A percentile compares a stretch with the other conserved stretches of the same genome.
Conservation (phyloP, 2,888 invertebrate species). For the Ernsta delagoae region DNA sequence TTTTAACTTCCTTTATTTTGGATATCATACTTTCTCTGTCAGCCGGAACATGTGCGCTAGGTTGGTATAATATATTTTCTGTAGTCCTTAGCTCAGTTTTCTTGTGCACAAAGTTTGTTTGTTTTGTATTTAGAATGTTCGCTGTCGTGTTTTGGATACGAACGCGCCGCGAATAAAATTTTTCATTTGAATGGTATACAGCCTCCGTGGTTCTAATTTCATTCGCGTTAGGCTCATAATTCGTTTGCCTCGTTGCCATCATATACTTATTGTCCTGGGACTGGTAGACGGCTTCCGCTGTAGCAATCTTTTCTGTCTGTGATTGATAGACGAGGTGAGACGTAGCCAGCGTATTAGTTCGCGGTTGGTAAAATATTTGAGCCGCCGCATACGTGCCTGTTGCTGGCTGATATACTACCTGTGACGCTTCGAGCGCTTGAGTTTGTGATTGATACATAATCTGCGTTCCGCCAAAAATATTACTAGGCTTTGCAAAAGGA, state of each 20-base stretch:
- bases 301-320: constrained; percentile 11
- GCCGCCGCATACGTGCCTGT: background rate
- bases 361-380: constrained; percentile 14
- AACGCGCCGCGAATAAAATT: no score
- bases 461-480: background rate
- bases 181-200: background rate
- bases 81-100: no score
- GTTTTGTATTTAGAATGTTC: background rate
- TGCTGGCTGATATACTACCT: constrained; percentile 8
- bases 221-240: background rate
- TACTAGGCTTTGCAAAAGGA: background rate
- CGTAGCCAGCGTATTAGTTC: constrained; percentile 6
- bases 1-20: no score
- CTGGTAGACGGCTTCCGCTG: constrained; percentile 8
- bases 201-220: constrained; percentile 1
- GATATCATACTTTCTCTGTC: no score
- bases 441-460: constrained; percentile 7
- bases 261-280: background rate
- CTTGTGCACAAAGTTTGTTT: background rate
- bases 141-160: background rate
- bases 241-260: constrained; percentile 3
- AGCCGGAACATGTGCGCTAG: no score
- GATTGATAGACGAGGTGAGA: constrained; percentile 13
- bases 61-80: no score
- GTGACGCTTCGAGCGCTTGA: constrained; percentile 4